Percentiles rank a stretch among this genome's conserved stretches.
phyloP scores from a whole-genome alignment of 64 coral and sea anemone genomes.

The Stichodactyla mertensii region DNA sequence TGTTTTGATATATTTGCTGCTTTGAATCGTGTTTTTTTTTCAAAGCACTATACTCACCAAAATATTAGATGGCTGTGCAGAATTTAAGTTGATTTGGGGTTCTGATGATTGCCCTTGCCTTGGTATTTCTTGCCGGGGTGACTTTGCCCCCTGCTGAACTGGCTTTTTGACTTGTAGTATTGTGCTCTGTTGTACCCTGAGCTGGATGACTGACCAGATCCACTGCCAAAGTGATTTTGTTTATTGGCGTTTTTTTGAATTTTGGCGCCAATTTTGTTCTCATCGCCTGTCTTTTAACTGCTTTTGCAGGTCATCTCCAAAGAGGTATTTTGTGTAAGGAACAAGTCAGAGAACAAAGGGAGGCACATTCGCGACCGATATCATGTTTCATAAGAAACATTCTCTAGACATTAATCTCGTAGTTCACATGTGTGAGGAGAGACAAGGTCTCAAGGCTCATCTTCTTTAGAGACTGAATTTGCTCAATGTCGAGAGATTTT shows the following conservation, averaged over 20 bases:
- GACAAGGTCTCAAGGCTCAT: conserved; percentile 21
- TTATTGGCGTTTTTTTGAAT: neutral
- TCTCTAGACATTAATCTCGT: conserved; percentile 40
- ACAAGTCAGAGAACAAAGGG: conserved; percentile 36
- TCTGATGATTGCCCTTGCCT: conserved; percentile 17
- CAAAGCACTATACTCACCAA: too few species aligned
- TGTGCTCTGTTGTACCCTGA: neutral
- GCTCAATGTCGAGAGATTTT: conserved; percentile 29
- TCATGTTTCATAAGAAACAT: conserved; percentile 31
- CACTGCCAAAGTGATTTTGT: neutral
- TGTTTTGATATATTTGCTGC: neutral
- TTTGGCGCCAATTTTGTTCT: conserved; percentile 48
- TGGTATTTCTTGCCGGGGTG: conserved; percentile 23
- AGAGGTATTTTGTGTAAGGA: conserved; percentile 52
- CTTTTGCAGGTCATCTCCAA: conserved; percentile 51
- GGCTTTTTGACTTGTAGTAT: conserved; percentile 13
- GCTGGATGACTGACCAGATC: neutral
- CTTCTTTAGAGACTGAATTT: conserved; percentile 19
- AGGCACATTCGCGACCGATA: conserved; percentile 34
- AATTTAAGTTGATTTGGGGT: neutral
- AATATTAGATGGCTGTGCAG: too few species aligned
- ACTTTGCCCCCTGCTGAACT: neutral
- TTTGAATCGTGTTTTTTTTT: too few species aligned
- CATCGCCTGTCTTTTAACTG: conserved; percentile 42
- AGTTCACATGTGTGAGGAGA: conserved; percentile 45